Conservation (phyloP, 1,140 invertebrate species). For the Coptotermes formosanus region DNA sequence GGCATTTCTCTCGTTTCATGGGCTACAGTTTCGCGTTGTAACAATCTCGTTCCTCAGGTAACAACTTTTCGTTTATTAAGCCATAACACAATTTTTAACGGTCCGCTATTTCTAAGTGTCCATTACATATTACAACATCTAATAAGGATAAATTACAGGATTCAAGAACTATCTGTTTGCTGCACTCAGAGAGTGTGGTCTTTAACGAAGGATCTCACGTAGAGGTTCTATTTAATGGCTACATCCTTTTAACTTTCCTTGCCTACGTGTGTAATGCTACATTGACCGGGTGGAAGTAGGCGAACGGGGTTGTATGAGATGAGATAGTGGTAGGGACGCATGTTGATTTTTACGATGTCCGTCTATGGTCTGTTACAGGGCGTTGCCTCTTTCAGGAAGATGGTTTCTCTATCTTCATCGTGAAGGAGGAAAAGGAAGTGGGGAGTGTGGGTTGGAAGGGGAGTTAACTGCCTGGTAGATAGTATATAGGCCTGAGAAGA, state of each 20-base stretch:
- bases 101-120: neutral
- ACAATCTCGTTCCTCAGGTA: neutral
- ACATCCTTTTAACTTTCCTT: neutral
- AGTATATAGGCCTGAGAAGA: neutral
- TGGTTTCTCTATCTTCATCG: neutral
- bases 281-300: too few species aligned
- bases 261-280: neutral
- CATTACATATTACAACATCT: neutral
- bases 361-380: neutral
- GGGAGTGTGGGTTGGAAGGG: neutral
- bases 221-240: neutral
- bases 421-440: neutral
- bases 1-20: neutral
- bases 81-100: neutral
- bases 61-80: neutral
- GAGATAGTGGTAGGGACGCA: neutral
- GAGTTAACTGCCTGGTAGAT: neutral
- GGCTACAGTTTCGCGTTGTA: neutral
- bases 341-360: constrained; percentile 6
- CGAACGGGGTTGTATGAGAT: neutral
- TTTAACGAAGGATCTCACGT: neutral
- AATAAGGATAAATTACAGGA: neutral
- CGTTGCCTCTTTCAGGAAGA: constrained; percentile 4
- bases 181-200: neutral
- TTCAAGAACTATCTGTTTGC: neutral